Percentiles rank a stretch among this genome's conserved stretches.
Evolutionary conservation across 2,113 vertebrate genomes (phyloP).

Genomic region (Crotalus helleri): DNA sequence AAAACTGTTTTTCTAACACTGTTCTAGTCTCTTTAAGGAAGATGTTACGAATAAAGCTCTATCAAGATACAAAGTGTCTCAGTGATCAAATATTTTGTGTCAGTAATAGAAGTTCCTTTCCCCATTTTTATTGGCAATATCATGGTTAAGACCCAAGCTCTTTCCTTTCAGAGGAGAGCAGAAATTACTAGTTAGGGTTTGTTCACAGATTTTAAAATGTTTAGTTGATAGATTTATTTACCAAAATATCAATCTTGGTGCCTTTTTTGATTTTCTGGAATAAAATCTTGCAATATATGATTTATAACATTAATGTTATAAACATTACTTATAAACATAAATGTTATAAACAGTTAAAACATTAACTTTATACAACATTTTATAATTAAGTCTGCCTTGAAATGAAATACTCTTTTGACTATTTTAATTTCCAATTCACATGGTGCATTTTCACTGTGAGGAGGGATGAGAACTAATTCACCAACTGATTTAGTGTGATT

Average conservation of each 20-base stretch:
- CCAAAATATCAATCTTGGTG: not conserved
- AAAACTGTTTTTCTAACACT: not conserved
- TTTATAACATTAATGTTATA: not conserved
- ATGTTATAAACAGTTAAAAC: not conserved
- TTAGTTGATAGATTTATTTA: not conserved
- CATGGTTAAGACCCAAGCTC: not conserved
- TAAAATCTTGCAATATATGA: not conserved
- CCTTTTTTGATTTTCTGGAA: not conserved
- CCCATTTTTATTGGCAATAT: not conserved
- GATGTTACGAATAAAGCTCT: not conserved
- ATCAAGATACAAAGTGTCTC: not conserved
- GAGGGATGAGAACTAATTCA: not conserved
- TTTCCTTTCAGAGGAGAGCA: not conserved
- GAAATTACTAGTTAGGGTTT: not conserved
- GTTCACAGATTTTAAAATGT: not conserved
- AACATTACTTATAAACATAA: too few relatives aligned
- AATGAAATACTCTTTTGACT: not conserved
- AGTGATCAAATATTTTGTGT: not conserved
- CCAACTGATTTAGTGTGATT: constrained; percentile 26
- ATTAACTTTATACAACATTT: not conserved
- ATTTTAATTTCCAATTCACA: not conserved
- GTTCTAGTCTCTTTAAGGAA: not conserved
- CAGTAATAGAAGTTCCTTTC: not conserved
- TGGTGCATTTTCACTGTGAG: not conserved
- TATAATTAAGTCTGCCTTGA: not conserved